These are phyloP conservation scores for Onthophagus sagittarius DNA, from an alignment of 2,888 invertebrate species.

Conservation along the genomic window DNA sequence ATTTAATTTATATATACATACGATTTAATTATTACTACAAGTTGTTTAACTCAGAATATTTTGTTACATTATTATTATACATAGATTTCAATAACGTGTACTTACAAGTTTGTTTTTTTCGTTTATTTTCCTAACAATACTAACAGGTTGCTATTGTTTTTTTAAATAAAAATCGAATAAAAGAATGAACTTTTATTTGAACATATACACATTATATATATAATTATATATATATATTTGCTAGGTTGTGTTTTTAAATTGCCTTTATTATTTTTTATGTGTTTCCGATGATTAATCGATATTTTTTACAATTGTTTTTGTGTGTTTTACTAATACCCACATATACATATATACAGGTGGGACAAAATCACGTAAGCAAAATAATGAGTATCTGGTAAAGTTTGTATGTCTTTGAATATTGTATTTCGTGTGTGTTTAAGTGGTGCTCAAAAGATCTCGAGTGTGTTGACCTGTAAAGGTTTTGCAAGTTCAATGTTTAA, in stretches of 20 bases:
- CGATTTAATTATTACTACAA: slow-evolving; percentile 27
- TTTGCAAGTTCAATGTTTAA: slow-evolving; percentile 50
- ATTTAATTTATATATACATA: slow-evolving; percentile 43
- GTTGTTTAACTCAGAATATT: slow-evolving; percentile 37
- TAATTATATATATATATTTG: slow-evolving; percentile 30
- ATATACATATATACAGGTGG: slow-evolving; percentile 52
- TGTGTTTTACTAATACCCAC: slow-evolving; percentile 51
- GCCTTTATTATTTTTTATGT: slow-evolving; percentile 42
- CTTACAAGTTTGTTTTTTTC: slow-evolving; percentile 41
- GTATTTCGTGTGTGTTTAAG: slow-evolving; percentile 51
- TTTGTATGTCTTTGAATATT: slow-evolving; percentile 51
- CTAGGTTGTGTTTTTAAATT: slow-evolving; percentile 44
- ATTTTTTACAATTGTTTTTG: slow-evolving; percentile 40
- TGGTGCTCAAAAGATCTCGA: slow-evolving; percentile 50
- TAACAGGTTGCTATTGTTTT: slow-evolving; percentile 43
- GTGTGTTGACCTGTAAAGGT: slow-evolving; percentile 49
- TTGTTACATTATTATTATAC: slow-evolving; percentile 30
- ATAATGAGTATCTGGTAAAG: slow-evolving; percentile 50
- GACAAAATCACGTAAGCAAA: slow-evolving; percentile 53
- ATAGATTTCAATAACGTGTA: slow-evolving; percentile 41
- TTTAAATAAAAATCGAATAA: slow-evolving; percentile 43
- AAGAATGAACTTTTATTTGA: slow-evolving; percentile 41
- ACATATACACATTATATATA: slow-evolving; percentile 17
- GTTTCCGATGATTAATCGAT: slow-evolving; percentile 38
- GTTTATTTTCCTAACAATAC: slow-evolving; percentile 42